Percentiles rank a stretch among this genome's conserved stretches.
These are phyloP conservation scores for Pseudorhombus dupliciocellatus DNA, from an alignment of 2,113 vertebrate genomes.

Conservation along the genomic window DNA sequence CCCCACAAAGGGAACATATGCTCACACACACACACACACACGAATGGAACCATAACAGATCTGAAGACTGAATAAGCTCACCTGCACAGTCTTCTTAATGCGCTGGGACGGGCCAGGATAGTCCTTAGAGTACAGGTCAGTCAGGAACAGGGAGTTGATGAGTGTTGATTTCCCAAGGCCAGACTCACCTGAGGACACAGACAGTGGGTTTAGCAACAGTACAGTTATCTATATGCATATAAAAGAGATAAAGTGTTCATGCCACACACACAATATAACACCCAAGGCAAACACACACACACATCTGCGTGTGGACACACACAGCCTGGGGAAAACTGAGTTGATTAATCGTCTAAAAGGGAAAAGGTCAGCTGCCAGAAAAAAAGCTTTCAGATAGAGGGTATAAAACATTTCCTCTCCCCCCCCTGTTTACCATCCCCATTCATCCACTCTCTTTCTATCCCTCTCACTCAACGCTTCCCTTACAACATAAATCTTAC, in stretches of 20 bases:
- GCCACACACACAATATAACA: background rate
- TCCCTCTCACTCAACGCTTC: slow-evolving; percentile 12
- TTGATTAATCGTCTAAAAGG: slow-evolving; percentile 48
- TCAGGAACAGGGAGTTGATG: slow-evolving; percentile 85
- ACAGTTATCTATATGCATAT: too few species aligned
- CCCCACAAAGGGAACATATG: too few species aligned
- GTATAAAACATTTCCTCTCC: slow-evolving; percentile 66
- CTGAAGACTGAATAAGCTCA: slow-evolving; percentile 27
- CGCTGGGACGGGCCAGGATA: slow-evolving; percentile 82
- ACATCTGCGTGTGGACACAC: background rate
- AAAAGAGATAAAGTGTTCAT: too few species aligned
- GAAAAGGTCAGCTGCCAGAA: slow-evolving; percentile 59
- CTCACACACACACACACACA: background rate
- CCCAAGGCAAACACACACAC: background rate
- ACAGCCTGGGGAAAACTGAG: slow-evolving; percentile 27
- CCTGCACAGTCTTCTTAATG: slow-evolving; percentile 86
- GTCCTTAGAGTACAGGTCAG: slow-evolving; percentile 83
- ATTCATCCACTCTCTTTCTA: slow-evolving; percentile 11
- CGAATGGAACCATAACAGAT: background rate
- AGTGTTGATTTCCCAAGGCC: slow-evolving; percentile 85
- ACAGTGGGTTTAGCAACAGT: background rate
- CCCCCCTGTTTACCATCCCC: slow-evolving; percentile 24
- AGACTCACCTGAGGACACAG: slow-evolving; percentile 77
- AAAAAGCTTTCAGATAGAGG: slow-evolving; percentile 42
- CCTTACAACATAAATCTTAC: slow-evolving; percentile 43